These are phyloP conservation scores for Ligdia adustata DNA, from an alignment of 2,888 invertebrate species.

Conservation along the genomic window DNA sequence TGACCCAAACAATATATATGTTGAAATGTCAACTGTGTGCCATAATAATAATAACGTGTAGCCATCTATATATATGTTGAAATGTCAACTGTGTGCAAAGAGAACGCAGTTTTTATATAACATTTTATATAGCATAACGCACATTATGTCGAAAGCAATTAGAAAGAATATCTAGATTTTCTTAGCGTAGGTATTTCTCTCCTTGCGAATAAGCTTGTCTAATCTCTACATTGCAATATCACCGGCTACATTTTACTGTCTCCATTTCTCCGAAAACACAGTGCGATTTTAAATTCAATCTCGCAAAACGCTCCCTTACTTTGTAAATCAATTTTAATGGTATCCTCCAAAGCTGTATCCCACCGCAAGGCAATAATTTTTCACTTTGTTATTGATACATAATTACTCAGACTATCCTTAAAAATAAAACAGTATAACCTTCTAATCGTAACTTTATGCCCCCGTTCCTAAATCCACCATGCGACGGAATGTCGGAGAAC, in stretches of 20 bases:
- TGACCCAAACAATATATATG: too few relatives aligned
- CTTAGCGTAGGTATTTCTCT: too few relatives aligned
- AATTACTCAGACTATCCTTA: conserved; percentile 63
- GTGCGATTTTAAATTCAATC: conserved; percentile 32
- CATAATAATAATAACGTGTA: too few relatives aligned
- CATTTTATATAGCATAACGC: too few relatives aligned
- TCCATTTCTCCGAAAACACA: conserved; percentile 24
- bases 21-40: too few relatives aligned
- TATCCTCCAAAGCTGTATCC: conserved; percentile 40
- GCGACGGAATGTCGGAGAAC: conserved; percentile 82
- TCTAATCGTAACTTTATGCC: conserved; percentile 82
- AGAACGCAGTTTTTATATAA: too few relatives aligned
- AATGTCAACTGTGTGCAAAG: too few relatives aligned
- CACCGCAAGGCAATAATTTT: conserved; percentile 52
- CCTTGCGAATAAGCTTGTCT: too few relatives aligned
- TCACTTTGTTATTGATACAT: conserved; percentile 60
- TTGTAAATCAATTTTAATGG: conserved; percentile 53
- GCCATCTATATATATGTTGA: too few relatives aligned
- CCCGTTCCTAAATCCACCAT: conserved; percentile 83
- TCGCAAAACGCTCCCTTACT: conserved; percentile 42
- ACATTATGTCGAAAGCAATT: too few relatives aligned
- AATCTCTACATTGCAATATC: conserved; percentile 6
- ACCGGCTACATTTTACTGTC: conserved; percentile 3
- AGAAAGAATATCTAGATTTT: too few relatives aligned
- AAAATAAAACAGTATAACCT: conserved; percentile 80